Evolutionary conservation across 2,113 vertebrate genomes (phyloP).

Genomic region (Columba livia): DNA sequence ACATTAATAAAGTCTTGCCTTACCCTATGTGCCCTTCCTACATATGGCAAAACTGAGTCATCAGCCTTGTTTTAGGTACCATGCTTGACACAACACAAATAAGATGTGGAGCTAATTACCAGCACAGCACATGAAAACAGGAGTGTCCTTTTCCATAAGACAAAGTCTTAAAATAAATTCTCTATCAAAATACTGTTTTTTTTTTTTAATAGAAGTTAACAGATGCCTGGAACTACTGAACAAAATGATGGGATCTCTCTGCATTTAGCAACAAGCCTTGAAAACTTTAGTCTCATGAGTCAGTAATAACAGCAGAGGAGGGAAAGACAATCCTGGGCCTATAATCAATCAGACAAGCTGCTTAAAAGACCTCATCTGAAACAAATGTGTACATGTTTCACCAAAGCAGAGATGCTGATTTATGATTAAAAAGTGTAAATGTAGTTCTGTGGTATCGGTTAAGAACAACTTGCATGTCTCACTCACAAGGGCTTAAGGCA

Average conservation of each 20-base stretch:
- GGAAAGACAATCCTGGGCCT: neutral
- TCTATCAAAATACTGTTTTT: neutral
- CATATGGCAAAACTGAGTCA: conserved; percentile 46
- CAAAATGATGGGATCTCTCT: neutral
- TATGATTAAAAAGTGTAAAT: conserved; percentile 32
- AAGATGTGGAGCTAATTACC: neutral
- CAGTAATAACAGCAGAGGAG: conserved; percentile 42
- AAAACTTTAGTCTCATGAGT: conserved; percentile 53
- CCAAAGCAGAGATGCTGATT: neutral
- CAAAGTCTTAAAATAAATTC: neutral
- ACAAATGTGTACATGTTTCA: neutral
- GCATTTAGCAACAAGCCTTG: conserved; percentile 17
- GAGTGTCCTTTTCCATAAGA: neutral
- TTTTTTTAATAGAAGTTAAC: conserved; percentile 13
- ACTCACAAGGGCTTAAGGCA: neutral
- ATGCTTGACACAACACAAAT: neutral
- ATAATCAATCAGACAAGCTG: conserved; percentile 23
- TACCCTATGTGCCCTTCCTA: neutral
- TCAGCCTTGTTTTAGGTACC: neutral
- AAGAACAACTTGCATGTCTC: neutral
- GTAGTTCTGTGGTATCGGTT: neutral
- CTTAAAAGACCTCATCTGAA: conserved; percentile 3
- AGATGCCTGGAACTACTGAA: neutral
- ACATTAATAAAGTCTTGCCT: neutral
- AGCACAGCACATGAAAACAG: neutral